Percentiles rank a stretch among this genome's conserved stretches.
These are phyloP conservation scores for Ethmia dodecea DNA, from an alignment of 2,888 invertebrate species.

Conservation along the genomic window DNA sequence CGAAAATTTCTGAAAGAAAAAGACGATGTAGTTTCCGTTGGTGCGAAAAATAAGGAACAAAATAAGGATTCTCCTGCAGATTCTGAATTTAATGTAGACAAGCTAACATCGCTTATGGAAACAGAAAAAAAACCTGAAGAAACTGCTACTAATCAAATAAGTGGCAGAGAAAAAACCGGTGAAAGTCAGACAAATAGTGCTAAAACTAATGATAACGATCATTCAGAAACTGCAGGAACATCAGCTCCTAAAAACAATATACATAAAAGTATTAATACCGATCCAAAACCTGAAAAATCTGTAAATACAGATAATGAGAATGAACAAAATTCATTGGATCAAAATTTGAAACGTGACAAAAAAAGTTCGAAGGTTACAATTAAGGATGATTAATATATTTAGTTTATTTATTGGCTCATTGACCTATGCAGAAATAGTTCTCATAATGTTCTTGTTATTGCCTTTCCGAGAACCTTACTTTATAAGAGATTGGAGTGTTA, in stretches of 20 bases:
- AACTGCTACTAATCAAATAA: no score
- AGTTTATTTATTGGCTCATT: constrained; percentile 28
- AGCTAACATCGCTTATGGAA: no score
- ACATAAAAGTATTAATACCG: not conserved
- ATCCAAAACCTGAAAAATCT: not conserved
- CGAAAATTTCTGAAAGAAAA: constrained; percentile 30
- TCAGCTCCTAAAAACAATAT: not conserved
- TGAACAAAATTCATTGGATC: no score
- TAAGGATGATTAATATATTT: constrained; percentile 25
- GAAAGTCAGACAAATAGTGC: not conserved
- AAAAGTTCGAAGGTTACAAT: not conserved
- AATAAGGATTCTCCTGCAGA: no score
- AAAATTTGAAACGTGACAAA: not conserved
- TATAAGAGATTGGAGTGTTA: constrained; percentile 42
- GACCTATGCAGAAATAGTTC: constrained; percentile 35
- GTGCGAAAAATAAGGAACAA: constrained; percentile 6
- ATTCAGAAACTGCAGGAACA: not conserved
- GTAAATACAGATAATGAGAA: not conserved
- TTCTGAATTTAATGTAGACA: no score
- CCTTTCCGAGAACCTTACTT: constrained; percentile 41
- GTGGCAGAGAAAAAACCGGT: not conserved
- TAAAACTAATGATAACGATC: not conserved
- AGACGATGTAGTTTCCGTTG: not conserved
- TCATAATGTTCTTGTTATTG: constrained; percentile 43
- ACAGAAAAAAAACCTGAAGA: no score